Base-by-base conservation (phyloP, 2,797 vertebrate species). In the Dipus sagitta region DNA sequence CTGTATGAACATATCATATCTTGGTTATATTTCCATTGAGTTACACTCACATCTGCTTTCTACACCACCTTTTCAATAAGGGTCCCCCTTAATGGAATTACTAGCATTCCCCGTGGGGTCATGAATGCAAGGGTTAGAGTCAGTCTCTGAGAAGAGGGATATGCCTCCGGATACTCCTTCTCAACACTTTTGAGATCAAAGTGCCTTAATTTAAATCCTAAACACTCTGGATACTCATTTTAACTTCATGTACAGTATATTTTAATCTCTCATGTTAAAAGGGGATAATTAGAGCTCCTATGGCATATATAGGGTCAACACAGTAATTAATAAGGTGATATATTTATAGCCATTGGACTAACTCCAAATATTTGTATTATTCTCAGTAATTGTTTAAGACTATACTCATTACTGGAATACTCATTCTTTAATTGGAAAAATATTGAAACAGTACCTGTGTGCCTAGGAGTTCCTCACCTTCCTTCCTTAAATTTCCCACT, bases 321-420 rank as follows among this genome's bases (percentile, higher is more conserved):
- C 79, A 23, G 15, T 87, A 23, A 77, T 76, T 86, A 71, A 81
- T 90, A n/a, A 89, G 12, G 70, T 28, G 14, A 77, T 81, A 32
- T 75, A 81, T 92, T 85, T 80, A 58, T 75, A 76, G 28, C 21
- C 76, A 75, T 64, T 81, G 28, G 14, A 82, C 70, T 71, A 64
- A 32, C 28, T 90, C 28, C 8, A 62, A 34, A 13, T 20, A 32
- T 67, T 32, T 20, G 42, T 65, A 34, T 21, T 60, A 58, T 65
- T 28, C 5, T 64, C 32, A 60, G 21, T 71, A 32, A 34, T 20
- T 60, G 24, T 28, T 70, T 70, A 82, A 6, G 38, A 86, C 62
- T 89, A 89, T 58, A 47, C 67, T 70, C 12, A 88, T 15, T 38
- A 72, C 52, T 70, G 26, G 80, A 67, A 38, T 32, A 28, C 7